Evolutionary conservation across 2,888 invertebrate species (phyloP).

Genomic region (Schizotus pectinicornis): DNA sequence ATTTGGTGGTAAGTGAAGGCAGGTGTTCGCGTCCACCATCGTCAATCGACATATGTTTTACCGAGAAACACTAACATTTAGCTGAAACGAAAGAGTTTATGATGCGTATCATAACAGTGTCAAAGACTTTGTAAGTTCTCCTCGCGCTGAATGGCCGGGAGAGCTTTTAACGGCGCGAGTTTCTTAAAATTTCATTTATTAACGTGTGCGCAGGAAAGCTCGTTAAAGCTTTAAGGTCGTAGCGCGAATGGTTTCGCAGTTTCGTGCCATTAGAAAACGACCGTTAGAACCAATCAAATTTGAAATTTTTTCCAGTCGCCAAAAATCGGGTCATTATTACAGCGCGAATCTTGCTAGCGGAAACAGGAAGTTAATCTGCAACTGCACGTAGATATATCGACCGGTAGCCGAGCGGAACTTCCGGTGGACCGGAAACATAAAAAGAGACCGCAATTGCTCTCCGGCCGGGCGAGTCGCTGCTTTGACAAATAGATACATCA

Average conservation of each 20-base stretch:
- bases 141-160: neutral
- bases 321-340: slow-evolving; percentile 49
- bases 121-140: slow-evolving; percentile 1
- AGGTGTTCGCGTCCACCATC: neutral
- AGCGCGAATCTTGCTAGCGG: slow-evolving; percentile 53
- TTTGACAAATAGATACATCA: slow-evolving; percentile 53
- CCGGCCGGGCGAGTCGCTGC: slow-evolving; percentile 48
- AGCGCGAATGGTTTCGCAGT: too few species aligned
- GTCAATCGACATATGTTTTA: neutral
- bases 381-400: slow-evolving; percentile 59
- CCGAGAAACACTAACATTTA: slow-evolving; percentile 6
- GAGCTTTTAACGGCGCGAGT: neutral
- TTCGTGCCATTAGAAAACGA: too few species aligned
- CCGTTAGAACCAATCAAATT: too few species aligned
- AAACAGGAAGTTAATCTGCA: slow-evolving; percentile 60
- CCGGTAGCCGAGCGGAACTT: slow-evolving; percentile 59
- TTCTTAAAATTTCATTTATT: slow-evolving; percentile 2
- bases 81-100: slow-evolving; percentile 4
- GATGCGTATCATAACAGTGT: slow-evolving; percentile 9
- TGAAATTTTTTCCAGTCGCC: neutral
- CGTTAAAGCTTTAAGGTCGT: neutral
- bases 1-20: neutral
- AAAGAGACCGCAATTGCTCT: slow-evolving; percentile 59
- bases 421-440: slow-evolving; percentile 61
- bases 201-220: neutral